A percentile compares a stretch with the other conserved stretches of the same genome.
These are phyloP conservation scores for Cryptops parisi DNA, from an alignment of 2,888 invertebrate genomes.

Conservation along the genomic window DNA sequence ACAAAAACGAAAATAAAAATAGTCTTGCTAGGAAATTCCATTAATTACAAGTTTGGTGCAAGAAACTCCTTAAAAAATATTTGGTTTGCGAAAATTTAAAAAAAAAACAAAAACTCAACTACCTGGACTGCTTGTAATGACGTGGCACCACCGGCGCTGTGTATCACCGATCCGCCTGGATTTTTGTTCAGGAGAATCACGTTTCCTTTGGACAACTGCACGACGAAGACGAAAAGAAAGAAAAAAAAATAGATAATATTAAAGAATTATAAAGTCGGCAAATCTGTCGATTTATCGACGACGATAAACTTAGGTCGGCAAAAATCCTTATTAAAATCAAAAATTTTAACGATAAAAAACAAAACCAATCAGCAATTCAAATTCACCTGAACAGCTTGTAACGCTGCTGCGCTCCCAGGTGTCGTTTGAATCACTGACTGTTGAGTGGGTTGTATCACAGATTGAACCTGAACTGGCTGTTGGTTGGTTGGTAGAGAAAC, in stretches of 20 bases:
- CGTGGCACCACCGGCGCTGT: conserved; percentile 66
- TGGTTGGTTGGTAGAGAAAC: conserved; percentile 46
- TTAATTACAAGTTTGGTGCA: too few relatives aligned
- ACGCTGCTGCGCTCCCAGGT: conserved; percentile 51
- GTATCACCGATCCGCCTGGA: conserved; percentile 72
- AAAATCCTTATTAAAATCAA: too few relatives aligned
- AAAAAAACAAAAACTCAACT: conserved; percentile 22
- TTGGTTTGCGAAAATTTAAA: too few relatives aligned
- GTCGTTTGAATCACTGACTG: conserved; percentile 92
- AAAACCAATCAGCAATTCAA: neutral
- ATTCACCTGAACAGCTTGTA: conserved; percentile 21
- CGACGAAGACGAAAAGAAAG: conserved; percentile 7
- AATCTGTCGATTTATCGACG: too few relatives aligned
- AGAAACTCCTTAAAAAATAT: conserved; percentile 13
- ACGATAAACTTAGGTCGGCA: too few relatives aligned
- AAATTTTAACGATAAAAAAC: too few relatives aligned
- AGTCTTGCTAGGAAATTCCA: too few relatives aligned
- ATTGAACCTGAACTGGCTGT: conserved; percentile 58
- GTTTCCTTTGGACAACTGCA: conserved; percentile 70
- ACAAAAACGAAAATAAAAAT: too few relatives aligned
- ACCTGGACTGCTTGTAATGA: conserved; percentile 69
- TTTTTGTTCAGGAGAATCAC: conserved; percentile 72
- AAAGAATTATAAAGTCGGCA: conserved; percentile 1
- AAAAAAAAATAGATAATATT: neutral
- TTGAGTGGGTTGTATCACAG: conserved; percentile 53